phyloP scores from a whole-genome alignment of 2,113 vertebrate species.

The Campylomormyrus numenius region DNA sequence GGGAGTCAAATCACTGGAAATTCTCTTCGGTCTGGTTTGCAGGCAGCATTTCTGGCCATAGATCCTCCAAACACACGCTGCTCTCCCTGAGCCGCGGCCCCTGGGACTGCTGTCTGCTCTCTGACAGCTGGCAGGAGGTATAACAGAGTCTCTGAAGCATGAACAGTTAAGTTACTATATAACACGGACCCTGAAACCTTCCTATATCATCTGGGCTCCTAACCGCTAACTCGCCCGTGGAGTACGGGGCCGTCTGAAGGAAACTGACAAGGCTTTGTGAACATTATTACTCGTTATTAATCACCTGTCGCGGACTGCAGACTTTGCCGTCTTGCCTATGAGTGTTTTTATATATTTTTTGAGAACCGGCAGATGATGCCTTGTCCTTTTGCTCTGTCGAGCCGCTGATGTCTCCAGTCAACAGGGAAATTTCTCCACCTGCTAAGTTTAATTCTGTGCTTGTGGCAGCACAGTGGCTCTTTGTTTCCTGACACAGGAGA shows the following conservation, averaged over 20 bases:
- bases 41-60: neutral
- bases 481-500: neutral
- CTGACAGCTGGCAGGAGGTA: neutral
- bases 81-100: neutral
- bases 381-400: neutral
- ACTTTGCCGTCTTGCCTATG: neutral
- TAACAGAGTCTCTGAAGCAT: neutral
- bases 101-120: neutral
- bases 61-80: neutral
- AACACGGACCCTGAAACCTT: neutral
- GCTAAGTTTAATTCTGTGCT: neutral
- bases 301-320: neutral
- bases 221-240: neutral
- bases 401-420: neutral
- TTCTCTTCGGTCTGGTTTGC: neutral
- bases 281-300: neutral
- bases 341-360: neutral
- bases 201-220: neutral
- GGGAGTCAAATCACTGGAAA: neutral
- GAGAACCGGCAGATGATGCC: no score
- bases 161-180: neutral
- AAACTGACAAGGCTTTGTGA: neutral
- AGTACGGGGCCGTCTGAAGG: neutral
- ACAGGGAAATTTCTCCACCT: constrained; percentile 1
- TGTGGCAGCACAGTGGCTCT: neutral